A percentile compares a stretch with the other conserved stretches of the same genome.
phyloP scores from a whole-genome alignment of 2,888 invertebrate species.

The Saturnia pavonia region DNA sequence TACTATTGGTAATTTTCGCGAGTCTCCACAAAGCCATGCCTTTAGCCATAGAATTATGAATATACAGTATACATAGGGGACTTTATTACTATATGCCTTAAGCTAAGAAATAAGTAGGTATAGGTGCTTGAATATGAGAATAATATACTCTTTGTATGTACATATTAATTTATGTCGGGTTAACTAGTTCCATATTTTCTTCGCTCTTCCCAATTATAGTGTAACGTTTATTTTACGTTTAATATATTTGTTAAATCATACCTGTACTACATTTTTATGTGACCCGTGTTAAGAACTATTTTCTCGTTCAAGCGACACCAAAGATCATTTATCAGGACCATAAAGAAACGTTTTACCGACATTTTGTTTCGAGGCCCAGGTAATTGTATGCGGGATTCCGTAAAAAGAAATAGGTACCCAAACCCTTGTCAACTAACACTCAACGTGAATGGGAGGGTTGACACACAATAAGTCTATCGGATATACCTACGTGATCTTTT shows the following conservation, averaged over 20 bases:
- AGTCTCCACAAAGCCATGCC: too few species aligned
- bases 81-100: too few species aligned
- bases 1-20: too few species aligned
- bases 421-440: slow-evolving; percentile 21
- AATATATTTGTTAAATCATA: background rate
- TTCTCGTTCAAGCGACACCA: background rate
- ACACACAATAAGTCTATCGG: background rate
- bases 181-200: too few species aligned
- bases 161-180: too few species aligned
- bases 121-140: too few species aligned
- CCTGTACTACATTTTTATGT: background rate
- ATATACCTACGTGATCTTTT: background rate
- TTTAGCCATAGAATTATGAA: too few species aligned
- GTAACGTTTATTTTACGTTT: too few species aligned
- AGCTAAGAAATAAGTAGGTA: too few species aligned
- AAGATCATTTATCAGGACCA: slow-evolving; percentile 1
- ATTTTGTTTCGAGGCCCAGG: slow-evolving; percentile 13
- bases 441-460: slow-evolving; percentile 8
- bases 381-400: slow-evolving; percentile 21
- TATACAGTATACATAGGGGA: too few species aligned
- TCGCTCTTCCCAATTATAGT: too few species aligned
- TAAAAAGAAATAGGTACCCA: slow-evolving; percentile 16
- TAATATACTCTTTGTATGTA: too few species aligned
- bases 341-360: slow-evolving; percentile 9
- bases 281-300: background rate